Evolutionary conservation across 2,888 invertebrate species (phyloP).

Genomic region (Heliothis peltigera): DNA sequence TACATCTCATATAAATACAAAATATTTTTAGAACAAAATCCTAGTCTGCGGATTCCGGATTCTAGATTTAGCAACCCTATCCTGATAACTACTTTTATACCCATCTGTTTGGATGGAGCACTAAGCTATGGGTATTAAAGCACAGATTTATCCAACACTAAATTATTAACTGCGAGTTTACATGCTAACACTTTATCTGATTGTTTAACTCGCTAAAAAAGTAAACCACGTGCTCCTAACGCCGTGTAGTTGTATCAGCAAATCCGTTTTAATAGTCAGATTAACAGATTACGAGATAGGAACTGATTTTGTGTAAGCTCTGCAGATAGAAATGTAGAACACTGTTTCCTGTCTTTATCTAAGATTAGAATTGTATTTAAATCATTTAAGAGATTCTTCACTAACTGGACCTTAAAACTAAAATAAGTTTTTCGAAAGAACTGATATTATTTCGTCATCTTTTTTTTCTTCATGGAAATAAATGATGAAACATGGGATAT

Average conservation of each 20-base stretch:
- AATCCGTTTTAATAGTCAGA: constrained; percentile 54
- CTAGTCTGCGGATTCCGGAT: constrained; percentile 9
- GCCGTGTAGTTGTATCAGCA: constrained; percentile 47
- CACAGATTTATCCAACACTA: constrained; percentile 47
- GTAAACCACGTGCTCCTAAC: constrained; percentile 60
- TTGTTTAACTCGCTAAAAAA: constrained; percentile 64
- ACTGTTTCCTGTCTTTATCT: not conserved
- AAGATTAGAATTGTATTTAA: not conserved
- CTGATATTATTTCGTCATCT: not conserved
- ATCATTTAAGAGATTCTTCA: not conserved
- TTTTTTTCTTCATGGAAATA: not conserved
- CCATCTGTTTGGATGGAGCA: constrained; percentile 34
- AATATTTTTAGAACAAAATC: constrained; percentile 10
- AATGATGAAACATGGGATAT: constrained; percentile 3
- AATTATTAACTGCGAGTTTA: constrained; percentile 54
- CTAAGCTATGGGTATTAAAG: constrained; percentile 48
- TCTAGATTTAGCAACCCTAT: constrained; percentile 52
- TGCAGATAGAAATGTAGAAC: constrained; percentile 4
- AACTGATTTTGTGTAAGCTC: constrained; percentile 26
- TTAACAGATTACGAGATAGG: constrained; percentile 50
- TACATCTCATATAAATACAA: constrained; percentile 4
- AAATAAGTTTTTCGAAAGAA: not conserved
- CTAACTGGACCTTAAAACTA: not conserved
- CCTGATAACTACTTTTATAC: constrained; percentile 42
- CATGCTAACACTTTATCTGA: constrained; percentile 60